Conservation (phyloP, 2,797 vertebrate genomes). For the Pseudotriccus pelzelni region DNA sequence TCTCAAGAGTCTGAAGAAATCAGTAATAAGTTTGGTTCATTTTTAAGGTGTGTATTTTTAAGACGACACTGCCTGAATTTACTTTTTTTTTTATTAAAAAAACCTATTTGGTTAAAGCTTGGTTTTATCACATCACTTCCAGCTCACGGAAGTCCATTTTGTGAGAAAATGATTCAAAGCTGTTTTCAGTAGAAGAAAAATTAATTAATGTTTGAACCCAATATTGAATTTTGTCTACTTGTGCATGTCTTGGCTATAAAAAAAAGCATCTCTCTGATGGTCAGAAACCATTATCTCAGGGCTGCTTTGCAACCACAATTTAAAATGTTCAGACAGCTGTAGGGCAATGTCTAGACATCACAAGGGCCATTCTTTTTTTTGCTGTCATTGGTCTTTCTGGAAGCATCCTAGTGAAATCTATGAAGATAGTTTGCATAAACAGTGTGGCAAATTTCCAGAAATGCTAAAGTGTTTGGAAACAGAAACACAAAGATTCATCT, state of each 20-base stretch:
- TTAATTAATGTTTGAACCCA: neutral
- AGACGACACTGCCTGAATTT: neutral
- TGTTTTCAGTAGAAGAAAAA: neutral
- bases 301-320: neutral
- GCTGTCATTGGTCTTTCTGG: neutral
- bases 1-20: neutral
- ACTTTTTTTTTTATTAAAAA: neutral
- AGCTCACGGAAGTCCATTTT: neutral
- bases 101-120: neutral
- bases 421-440: neutral
- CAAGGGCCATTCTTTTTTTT: neutral
- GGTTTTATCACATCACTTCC: neutral
- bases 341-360: neutral
- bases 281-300: neutral
- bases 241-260: neutral
- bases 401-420: neutral
- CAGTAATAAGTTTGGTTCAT: neutral
- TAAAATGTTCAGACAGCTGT: neutral
- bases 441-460: neutral
- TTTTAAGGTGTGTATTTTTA: neutral
- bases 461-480: neutral
- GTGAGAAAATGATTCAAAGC: neutral
- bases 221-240: neutral
- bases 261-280: neutral
- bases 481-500: neutral